Evolutionary conservation across 2,888 invertebrate genomes (phyloP), one percentile per base, ranked within the genome.

Genomic region (Bombylius discolor): DNA sequence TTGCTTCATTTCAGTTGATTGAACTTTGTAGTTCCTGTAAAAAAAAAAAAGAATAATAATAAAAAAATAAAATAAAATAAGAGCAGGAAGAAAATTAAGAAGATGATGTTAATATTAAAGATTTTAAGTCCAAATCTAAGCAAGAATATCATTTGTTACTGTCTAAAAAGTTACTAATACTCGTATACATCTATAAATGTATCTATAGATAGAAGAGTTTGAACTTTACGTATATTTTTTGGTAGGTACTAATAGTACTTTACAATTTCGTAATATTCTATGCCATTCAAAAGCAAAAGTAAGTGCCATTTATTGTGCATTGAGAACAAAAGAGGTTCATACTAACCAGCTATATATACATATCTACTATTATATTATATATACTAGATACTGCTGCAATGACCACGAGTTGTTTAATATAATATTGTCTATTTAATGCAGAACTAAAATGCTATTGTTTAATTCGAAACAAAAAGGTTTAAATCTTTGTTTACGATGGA

Each of bases 11-110:
- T 81, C 81, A 63, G 84, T 83, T 45, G 85, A 80, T 51, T 87
- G 86, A 54, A 80, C 77, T 73, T 86, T 87, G 79, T 89, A 89
- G 66, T 85, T 85, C 65, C 89, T 90, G 79, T 42, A 56, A 59
- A 58, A 55, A 58, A 48, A 52, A 51, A 55, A 52, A n/a, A 47
- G 23, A 51, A 55, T 44, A n/a, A n/a, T n/a, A n/a, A n/a, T n/a
- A n/a, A 59, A 55, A 49, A 49, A 51, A 58, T 34, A 57, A 51
- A 57, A 58, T n/a, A 53, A 45, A 56, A 11, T 42, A 11, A 42
- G 5, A 11, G 11, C 39, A 42, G 39, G 8, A 42, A 36, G 4
- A 11, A 11, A 42, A 11, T 23, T 1, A 42, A 42, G 39, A 42
- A 42, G 39, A 11, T 23, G 23, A 23, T 23, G 23, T 23, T 23